phyloP scores from a whole-genome alignment of 2,888 invertebrate genomes.

The Ectobius pallidus region DNA sequence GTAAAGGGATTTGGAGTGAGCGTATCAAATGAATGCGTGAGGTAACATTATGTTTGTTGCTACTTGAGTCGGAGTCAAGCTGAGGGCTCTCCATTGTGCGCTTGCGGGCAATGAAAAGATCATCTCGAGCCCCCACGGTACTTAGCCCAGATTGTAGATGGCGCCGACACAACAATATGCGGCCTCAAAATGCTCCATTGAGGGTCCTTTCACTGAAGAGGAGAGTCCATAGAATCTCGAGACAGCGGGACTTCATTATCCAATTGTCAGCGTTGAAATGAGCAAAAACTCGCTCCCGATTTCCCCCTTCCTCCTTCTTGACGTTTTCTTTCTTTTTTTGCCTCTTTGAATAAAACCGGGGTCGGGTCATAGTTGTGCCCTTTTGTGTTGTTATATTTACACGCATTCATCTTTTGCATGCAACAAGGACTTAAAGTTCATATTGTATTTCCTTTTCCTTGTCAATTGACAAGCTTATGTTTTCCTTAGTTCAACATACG shows the following conservation, averaged over 20 bases:
- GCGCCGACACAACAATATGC: constrained; percentile 26
- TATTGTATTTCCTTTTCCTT: too few relatives aligned
- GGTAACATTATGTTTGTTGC: too few relatives aligned
- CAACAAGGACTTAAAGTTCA: not conserved
- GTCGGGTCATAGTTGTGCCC: not conserved
- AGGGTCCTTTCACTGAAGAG: not conserved
- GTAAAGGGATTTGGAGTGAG: too few relatives aligned
- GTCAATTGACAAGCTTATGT: too few relatives aligned
- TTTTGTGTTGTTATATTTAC: constrained; percentile 22
- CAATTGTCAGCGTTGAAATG: constrained; percentile 38
- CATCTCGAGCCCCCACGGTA: not conserved
- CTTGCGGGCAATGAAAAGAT: constrained; percentile 11
- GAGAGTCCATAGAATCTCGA: not conserved
- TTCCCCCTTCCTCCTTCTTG: not conserved
- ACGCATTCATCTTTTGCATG: not conserved
- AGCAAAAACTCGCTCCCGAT: constrained; percentile 34
- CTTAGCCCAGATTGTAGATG: constrained; percentile 22
- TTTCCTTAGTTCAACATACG: too few relatives aligned
- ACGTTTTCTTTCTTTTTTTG: not conserved
- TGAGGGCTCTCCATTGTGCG: not conserved
- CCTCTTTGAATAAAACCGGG: constrained; percentile 2
- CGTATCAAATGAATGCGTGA: too few relatives aligned
- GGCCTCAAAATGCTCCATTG: constrained; percentile 6
- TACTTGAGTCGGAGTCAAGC: too few relatives aligned
- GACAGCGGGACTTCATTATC: constrained; percentile 36